phyloP scores from a whole-genome alignment of 2,888 invertebrate species.

The Sinelater perroti region DNA sequence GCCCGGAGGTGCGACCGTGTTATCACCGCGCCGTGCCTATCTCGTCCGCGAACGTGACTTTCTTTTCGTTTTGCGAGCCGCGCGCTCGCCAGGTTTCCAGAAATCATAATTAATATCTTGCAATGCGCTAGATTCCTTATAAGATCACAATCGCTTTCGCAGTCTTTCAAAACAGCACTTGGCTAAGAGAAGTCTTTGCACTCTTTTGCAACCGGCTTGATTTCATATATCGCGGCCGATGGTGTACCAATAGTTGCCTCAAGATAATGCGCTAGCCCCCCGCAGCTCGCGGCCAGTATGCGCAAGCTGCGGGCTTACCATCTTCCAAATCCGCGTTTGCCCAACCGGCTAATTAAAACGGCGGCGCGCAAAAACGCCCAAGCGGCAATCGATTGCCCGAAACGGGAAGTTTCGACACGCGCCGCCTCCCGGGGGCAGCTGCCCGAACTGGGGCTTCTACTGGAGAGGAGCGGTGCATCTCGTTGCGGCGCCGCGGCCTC shows the following conservation, averaged over 20 bases:
- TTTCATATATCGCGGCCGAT: conserved; percentile 30
- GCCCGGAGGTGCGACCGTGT: conserved; percentile 31
- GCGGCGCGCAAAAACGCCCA: no score
- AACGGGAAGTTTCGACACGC: no score
- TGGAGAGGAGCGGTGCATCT: conserved; percentile 23
- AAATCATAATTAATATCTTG: conserved; percentile 25
- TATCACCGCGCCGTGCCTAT: conserved; percentile 25
- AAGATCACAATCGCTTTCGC: conserved; percentile 29
- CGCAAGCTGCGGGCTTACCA: no score
- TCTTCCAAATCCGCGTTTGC: neutral
- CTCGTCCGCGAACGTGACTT: conserved; percentile 21
- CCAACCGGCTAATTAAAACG: neutral
- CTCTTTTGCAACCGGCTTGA: conserved; percentile 33
- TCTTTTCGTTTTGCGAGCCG: conserved; percentile 14
- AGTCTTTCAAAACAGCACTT: conserved; percentile 32
- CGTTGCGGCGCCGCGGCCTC: conserved; percentile 19
- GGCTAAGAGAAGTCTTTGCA: conserved; percentile 25
- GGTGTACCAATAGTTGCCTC: conserved; percentile 22
- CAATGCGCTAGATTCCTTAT: conserved; percentile 26
- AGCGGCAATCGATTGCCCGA: no score
- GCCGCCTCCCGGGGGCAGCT: neutral
- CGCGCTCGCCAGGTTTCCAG: conserved; percentile 8
- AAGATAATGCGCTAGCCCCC: conserved; percentile 16
- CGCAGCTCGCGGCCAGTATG: no score
- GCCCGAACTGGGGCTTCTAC: no score